Percentiles rank a stretch among this genome's conserved stretches.
These are phyloP conservation scores for Romanogobio albipinnatus DNA, from an alignment of 2,113 vertebrate species.

Conservation along the genomic window DNA sequence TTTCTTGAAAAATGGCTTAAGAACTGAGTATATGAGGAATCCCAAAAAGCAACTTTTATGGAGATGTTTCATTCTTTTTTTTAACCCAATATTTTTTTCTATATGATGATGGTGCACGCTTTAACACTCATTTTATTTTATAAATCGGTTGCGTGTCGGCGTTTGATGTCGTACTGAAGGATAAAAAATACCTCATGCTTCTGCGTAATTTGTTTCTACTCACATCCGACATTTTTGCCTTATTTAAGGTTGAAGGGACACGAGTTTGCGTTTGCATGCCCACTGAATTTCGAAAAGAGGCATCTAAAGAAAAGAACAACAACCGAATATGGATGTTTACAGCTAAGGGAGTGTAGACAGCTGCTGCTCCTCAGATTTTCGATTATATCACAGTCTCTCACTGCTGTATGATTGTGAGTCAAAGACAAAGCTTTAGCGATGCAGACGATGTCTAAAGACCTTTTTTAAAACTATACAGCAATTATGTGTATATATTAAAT, in stretches of 20 bases:
- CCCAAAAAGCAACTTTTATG: background rate
- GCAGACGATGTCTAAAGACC: conserved; percentile 22
- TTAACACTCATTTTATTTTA: conserved; percentile 6
- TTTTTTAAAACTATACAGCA: conserved; percentile 43
- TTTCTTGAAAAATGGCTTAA: conserved; percentile 55
- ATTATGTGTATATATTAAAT: conserved; percentile 40
- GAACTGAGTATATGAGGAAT: background rate
- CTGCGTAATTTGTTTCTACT: conserved; percentile 8
- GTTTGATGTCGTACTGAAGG: background rate
- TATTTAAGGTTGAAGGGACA: conserved; percentile 36
- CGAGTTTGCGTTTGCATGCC: background rate
- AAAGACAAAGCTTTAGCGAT: conserved; percentile 26
- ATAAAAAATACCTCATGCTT: conserved; percentile 53
- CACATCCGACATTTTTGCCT: conserved; percentile 24
- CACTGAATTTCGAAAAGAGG: conserved; percentile 31
- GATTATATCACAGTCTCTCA: conserved; percentile 5
- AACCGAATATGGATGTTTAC: conserved; percentile 49
- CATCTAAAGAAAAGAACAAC: conserved; percentile 46
- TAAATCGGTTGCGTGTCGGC: background rate
- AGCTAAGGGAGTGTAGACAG: conserved; percentile 27
- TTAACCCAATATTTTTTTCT: background rate
- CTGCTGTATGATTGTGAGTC: background rate
- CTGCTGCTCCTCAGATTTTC: conserved; percentile 30
- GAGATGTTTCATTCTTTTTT: background rate
- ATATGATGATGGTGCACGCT: background rate